Conservation (phyloP, 2,113 vertebrate species). For the Pyrgilauda ruficollis region DNA sequence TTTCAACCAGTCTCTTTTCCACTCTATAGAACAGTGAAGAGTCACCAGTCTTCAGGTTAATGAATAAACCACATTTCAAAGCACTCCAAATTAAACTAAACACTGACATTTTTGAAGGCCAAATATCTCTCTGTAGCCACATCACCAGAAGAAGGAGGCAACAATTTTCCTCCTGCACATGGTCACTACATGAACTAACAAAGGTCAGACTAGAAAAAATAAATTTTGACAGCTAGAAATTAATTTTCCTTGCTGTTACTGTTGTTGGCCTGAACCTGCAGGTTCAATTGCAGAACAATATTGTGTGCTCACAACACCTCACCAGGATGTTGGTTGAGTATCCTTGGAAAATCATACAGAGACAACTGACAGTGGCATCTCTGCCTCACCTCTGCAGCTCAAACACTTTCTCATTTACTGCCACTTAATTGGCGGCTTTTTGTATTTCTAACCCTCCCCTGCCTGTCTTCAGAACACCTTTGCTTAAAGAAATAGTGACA, state of each 20-base stretch:
- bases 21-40: not conserved
- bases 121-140: not conserved
- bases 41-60: not conserved
- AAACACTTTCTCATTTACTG: not conserved
- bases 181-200: not conserved
- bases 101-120: not conserved
- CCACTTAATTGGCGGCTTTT: not conserved
- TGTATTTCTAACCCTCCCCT: not conserved
- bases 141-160: not conserved
- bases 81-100: not conserved
- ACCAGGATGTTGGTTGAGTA: conserved; percentile 79
- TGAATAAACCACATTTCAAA: not conserved
- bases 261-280: conserved; percentile 86
- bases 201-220: not conserved
- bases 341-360: conserved; percentile 79
- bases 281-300: conserved; percentile 58
- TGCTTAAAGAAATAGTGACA: conserved; percentile 74
- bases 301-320: conserved; percentile 68
- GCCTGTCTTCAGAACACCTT: conserved; percentile 50
- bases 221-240: not conserved
- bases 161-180: not conserved
- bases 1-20: not conserved
- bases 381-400: conserved; percentile 20
- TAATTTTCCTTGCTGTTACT: conserved; percentile 86
- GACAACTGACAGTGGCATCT: conserved; percentile 8